Base-by-base conservation (phyloP, 2,888 invertebrate genomes). In the Odontocolon sp. region DNA sequence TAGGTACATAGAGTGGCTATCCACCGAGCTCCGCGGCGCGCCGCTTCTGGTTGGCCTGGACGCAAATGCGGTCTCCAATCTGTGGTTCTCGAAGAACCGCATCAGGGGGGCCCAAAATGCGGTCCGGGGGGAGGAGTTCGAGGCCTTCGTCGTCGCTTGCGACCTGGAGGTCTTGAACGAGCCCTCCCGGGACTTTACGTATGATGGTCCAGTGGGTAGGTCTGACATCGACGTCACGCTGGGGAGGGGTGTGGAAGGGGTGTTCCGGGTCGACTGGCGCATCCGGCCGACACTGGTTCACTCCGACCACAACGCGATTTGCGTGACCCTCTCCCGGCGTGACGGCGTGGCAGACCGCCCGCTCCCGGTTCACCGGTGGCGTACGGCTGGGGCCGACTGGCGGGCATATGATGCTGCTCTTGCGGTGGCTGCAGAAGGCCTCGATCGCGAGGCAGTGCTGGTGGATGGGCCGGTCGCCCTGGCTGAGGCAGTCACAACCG, bases 151-250 rank as follows among this genome's bases (percentile, higher is more conserved):
- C 2, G 11, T 71, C 6, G 61, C 38, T n/a, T 18, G n/a, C 5
- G 57, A 54, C 14, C 2, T 79, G 61, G 36, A 14, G 21, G 78
- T 80, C 21, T 9, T 78, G 33, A 78, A 76, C 40, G 75, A 57
- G 21, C 69, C 72, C 0, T 40, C 56, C 3, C 59, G 18, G 0
- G 36, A 16, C 16, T 78, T 14, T 45, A 77, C 75, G 18, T 80
- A 76, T 45, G 52, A 64, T 33, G 79, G 71, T 1, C 61, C 68
- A 9, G 67, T 31, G n/a, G n/a, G 74, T 1, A 21, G 54, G 38
- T 78, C 71, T 45, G 80, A 76, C 18, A 78, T 81, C 6, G 81
- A 81, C 38, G 78, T 81, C 16, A 66, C 73, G 0, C 21, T 81
- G 16, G 71, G 50, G 6, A 81, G 68, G 57, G 67, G 36, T 33